Evolutionary conservation across 2,113 vertebrate genomes (phyloP).

Genomic region (Psilopsiagon aymara): DNA sequence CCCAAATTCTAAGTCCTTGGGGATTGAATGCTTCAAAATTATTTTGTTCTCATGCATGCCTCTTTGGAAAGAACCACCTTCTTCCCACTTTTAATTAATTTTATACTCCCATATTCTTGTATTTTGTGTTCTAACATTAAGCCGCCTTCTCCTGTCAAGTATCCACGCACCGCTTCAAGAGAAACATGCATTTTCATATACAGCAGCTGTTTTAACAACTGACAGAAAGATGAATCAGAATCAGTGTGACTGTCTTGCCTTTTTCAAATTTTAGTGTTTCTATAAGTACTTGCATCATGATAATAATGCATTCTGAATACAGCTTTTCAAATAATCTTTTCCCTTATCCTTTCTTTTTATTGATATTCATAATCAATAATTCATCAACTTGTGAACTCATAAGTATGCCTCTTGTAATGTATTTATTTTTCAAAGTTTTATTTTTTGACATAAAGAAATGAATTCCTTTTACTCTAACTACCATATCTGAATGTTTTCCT

Average conservation of each 20-base stretch:
- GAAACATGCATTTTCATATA: slow-evolving; percentile 35
- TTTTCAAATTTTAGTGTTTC: slow-evolving; percentile 11
- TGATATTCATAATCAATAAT: slow-evolving; percentile 49
- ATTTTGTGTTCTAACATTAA: neutral
- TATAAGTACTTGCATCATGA: neutral
- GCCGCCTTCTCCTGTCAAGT: slow-evolving; percentile 1
- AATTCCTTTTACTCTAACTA: neutral
- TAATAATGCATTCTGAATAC: neutral
- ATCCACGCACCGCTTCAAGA: neutral
- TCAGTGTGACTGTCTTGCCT: neutral
- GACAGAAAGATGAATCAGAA: neutral
- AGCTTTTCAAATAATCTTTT: slow-evolving; percentile 6
- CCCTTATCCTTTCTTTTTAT: slow-evolving; percentile 10
- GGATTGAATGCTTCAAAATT: neutral
- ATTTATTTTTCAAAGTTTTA: slow-evolving; percentile 20
- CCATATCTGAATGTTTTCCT: neutral
- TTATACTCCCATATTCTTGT: neutral
- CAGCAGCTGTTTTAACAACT: slow-evolving; percentile 36
- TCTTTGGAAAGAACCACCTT: neutral
- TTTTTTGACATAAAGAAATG: neutral
- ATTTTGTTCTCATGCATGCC: neutral
- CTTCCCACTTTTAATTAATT: slow-evolving; percentile 13
- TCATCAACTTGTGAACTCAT: slow-evolving; percentile 37
- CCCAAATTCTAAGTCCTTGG: neutral
- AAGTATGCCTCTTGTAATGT: neutral